Conservation (phyloP, 2,888 invertebrate genomes). For the Brenthis ino region DNA sequence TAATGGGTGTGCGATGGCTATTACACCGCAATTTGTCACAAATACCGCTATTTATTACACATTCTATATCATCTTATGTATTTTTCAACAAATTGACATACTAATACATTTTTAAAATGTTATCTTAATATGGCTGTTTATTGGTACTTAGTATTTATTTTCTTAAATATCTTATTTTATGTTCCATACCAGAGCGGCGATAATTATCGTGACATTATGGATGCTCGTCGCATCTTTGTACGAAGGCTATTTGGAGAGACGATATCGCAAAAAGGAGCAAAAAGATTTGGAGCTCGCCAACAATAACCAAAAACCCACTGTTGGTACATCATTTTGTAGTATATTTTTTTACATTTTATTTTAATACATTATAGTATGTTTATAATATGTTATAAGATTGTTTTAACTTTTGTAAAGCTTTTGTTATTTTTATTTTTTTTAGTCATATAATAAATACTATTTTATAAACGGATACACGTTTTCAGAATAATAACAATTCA, state of each 20-base stretch:
- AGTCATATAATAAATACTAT: background rate
- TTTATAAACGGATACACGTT: slow-evolving; percentile 31
- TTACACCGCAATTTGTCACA: slow-evolving; percentile 15
- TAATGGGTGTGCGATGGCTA: slow-evolving; percentile 5
- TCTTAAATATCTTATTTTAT: slow-evolving; percentile 20
- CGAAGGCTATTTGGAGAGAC: slow-evolving; percentile 79
- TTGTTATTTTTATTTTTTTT: background rate
- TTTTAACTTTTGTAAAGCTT: background rate
- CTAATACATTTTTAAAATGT: too few species aligned
- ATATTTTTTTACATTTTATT: background rate
- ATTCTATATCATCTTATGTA: background rate
- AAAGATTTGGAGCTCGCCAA: slow-evolving; percentile 74
- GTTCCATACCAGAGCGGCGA: slow-evolving; percentile 74
- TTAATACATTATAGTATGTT: background rate
- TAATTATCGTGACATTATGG: slow-evolving; percentile 72
- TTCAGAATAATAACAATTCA: slow-evolving; percentile 61
- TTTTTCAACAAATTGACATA: background rate
- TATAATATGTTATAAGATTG: too few species aligned
- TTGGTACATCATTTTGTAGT: slow-evolving; percentile 52
- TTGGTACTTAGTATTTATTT: background rate
- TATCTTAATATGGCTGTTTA: background rate
- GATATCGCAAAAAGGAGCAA: slow-evolving; percentile 65
- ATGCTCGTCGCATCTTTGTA: slow-evolving; percentile 85
- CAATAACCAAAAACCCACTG: slow-evolving; percentile 72
- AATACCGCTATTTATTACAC: slow-evolving; percentile 12